Conservation (phyloP, 2,113 vertebrate species). For the Colossoma macropomum region DNA sequence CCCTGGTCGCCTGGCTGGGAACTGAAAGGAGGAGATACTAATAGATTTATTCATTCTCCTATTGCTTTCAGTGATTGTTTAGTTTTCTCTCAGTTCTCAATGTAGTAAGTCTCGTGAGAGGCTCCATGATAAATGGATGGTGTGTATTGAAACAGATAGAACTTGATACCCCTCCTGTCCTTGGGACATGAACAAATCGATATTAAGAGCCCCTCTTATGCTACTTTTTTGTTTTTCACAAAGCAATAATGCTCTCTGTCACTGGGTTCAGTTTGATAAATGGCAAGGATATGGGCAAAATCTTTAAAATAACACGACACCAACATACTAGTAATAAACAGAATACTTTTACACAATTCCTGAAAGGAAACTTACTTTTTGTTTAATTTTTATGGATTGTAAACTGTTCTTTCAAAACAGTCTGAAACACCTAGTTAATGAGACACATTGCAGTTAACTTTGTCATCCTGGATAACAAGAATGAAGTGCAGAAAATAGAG, state of each 20-base stretch:
- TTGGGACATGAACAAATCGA: constrained; percentile 66
- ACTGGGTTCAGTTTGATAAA: constrained; percentile 2
- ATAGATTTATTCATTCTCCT: not conserved
- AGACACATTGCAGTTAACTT: no score
- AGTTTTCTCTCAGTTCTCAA: not conserved
- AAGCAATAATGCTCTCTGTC: constrained; percentile 1
- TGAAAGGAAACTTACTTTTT: no score
- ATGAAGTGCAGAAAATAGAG: no score
- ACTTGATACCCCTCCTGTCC: constrained; percentile 69
- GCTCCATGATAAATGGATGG: constrained; percentile 21
- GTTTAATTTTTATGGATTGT: no score
- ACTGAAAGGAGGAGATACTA: not conserved
- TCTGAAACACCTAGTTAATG: no score
- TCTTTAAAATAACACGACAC: no score
- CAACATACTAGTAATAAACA: no score
- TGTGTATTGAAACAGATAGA: constrained; percentile 56
- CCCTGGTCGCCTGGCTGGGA: no score
- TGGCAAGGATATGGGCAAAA: no score
- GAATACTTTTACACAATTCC: no score
- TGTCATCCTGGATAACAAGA: no score
- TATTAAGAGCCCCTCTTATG: constrained; percentile 56
- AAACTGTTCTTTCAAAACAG: no score
- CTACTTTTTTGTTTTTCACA: constrained; percentile 43
- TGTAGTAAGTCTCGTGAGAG: not conserved
- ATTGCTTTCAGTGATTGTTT: constrained; percentile 7